A percentile compares a stretch with the other conserved stretches of the same genome.
Evolutionary conservation across 2,888 invertebrate species (phyloP).

Genomic region (Parnassius glacialis): DNA sequence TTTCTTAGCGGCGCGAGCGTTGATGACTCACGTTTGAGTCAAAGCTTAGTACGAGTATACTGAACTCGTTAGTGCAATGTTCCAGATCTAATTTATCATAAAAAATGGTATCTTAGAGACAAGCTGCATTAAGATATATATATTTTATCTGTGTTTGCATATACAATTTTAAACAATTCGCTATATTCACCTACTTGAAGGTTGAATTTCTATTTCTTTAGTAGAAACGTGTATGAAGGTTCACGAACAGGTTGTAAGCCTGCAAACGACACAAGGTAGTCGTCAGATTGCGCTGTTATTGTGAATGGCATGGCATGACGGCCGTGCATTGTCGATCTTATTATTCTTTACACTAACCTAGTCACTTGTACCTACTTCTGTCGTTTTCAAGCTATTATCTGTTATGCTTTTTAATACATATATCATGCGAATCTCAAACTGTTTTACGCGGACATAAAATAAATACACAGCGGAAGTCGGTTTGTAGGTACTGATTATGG

Average conservation of each 20-base stretch:
- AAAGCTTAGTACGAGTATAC: constrained; percentile 34
- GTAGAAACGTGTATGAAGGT: constrained; percentile 47
- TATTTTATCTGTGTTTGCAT: background rate
- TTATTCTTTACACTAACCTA: constrained; percentile 18
- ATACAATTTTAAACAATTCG: background rate
- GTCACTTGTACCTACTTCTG: constrained; percentile 12
- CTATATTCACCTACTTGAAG: constrained; percentile 23
- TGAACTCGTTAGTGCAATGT: constrained; percentile 4
- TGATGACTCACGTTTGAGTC: constrained; percentile 70
- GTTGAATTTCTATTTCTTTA: constrained; percentile 38
- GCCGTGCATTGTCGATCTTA: constrained; percentile 31
- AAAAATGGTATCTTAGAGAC: constrained; percentile 7
- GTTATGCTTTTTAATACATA: background rate
- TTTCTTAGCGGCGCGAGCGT: constrained; percentile 54
- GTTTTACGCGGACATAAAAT: constrained; percentile 3
- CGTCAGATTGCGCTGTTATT: constrained; percentile 44
- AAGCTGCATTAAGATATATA: background rate
- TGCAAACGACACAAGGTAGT: constrained; percentile 47
- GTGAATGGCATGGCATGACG: constrained; percentile 28
- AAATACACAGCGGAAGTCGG: constrained; percentile 51
- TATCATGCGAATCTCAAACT: constrained; percentile 4
- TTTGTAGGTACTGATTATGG: constrained; percentile 54
- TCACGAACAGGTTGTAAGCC: constrained; percentile 52
- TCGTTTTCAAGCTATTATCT: background rate
- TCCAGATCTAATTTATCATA: constrained; percentile 22